Evolutionary conservation across 37 sponge, comb jelly and placozoan species (phyloP).

Genomic region (Halichondria panicea): DNA sequence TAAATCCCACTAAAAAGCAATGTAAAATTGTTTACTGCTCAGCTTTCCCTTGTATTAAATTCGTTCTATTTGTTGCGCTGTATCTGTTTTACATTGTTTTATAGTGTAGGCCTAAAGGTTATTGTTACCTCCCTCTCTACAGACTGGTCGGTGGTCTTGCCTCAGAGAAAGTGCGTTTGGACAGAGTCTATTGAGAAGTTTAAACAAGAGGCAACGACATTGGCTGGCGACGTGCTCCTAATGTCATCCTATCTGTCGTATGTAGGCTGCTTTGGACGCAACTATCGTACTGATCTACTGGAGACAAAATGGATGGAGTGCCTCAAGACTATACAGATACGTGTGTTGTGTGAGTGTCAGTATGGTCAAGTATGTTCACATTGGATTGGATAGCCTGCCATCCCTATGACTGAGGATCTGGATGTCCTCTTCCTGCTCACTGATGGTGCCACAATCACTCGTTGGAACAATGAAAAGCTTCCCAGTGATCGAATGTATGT

Average conservation of each 20-base stretch:
- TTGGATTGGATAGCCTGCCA: constrained; percentile 55
- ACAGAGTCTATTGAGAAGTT: constrained; percentile 91
- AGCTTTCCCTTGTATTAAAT: too few relatives aligned
- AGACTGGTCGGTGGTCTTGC: constrained; percentile 96
- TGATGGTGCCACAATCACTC: constrained; percentile 95
- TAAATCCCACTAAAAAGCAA: too few relatives aligned
- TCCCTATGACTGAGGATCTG: constrained; percentile 89
- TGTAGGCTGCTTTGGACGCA: constrained; percentile 92
- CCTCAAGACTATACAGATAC: constrained; percentile 66
- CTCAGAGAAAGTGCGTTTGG: constrained; percentile 98
- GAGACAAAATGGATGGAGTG: constrained; percentile 81
- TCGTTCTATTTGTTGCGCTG: too few relatives aligned
- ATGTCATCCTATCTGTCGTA: constrained; percentile 95
- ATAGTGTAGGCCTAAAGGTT: background rate
- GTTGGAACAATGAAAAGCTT: constrained; percentile 97
- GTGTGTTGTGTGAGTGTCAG: background rate
- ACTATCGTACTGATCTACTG: constrained; percentile 81
- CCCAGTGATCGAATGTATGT: constrained; percentile 99
- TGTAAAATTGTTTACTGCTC: too few relatives aligned
- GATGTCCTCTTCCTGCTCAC: constrained; percentile 92
- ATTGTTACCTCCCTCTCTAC: background rate
- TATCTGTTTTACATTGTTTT: too few relatives aligned
- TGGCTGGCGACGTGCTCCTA: constrained; percentile 97
- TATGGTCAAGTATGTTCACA: background rate
- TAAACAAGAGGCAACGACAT: constrained; percentile 79